Evolutionary conservation across 2,888 invertebrate genomes (phyloP).

Genomic region (Mimachlamys varia): DNA sequence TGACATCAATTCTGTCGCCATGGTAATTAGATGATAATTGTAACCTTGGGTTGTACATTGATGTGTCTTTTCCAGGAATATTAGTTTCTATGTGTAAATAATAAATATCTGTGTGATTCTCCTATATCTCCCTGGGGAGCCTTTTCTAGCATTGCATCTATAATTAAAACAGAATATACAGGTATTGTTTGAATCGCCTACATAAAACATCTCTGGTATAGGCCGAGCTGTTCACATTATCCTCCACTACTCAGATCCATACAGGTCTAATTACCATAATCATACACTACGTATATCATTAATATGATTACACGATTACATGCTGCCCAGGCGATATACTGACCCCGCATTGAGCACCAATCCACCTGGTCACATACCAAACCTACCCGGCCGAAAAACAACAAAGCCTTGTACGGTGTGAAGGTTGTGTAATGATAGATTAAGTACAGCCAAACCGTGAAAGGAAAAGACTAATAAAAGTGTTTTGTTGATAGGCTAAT

Average conservation of each 20-base stretch:
- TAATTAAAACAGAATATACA: background rate
- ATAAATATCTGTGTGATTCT: background rate
- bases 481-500: conserved; percentile 26
- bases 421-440: background rate
- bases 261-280: background rate
- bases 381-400: background rate
- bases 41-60: background rate
- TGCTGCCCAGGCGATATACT: background rate
- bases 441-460: background rate
- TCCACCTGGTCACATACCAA: conserved; percentile 15
- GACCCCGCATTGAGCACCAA: background rate
- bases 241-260: background rate
- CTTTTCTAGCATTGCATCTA: background rate
- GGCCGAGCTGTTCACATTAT: background rate
- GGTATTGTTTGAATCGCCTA: background rate
- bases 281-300: background rate
- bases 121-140: background rate
- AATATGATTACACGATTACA: background rate
- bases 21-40: background rate
- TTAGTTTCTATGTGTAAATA: background rate
- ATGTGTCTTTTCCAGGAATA: background rate
- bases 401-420: background rate
- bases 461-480: conserved; percentile 27
- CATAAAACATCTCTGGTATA: background rate
- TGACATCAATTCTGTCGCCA: background rate